Percentiles rank a stretch among this genome's conserved stretches.
Conservation (phyloP, 2,113 vertebrate species). For the Campylomormyrus numenius region DNA sequence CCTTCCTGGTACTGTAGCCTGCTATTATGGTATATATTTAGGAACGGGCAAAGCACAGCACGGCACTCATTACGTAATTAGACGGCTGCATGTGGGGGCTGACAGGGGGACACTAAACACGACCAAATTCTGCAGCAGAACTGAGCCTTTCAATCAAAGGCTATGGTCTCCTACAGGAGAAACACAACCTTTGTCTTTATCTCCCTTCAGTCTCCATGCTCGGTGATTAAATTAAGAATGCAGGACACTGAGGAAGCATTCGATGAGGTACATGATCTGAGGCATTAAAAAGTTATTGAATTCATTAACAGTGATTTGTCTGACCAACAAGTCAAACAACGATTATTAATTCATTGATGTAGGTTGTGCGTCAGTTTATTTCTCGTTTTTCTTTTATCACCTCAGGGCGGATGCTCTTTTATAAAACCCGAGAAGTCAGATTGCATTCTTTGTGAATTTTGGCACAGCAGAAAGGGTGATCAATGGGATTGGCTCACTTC, state of each 20-base stretch:
- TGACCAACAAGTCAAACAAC: not conserved
- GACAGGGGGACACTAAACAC: not conserved
- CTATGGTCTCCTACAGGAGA: not conserved
- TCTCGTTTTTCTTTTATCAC: not conserved
- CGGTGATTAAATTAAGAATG: not conserved
- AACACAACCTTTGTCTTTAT: not conserved
- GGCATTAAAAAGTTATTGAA: not conserved
- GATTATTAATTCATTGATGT: not conserved
- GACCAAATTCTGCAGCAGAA: not conserved
- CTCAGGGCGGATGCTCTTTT: not conserved
- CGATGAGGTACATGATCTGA: not conserved
- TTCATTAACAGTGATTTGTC: not conserved
- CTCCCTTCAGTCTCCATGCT: not conserved
- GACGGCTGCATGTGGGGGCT: not conserved
- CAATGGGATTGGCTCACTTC: not conserved
- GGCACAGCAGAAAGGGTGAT: not conserved
- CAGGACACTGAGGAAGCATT: not conserved
- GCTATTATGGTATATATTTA: constrained; percentile 35
- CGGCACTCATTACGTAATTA: constrained; percentile 7
- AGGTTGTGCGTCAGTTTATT: not conserved
- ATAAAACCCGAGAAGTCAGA: not conserved
- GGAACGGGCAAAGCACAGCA: constrained; percentile 17
- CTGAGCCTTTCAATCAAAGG: not conserved
- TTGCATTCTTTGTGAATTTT: not conserved
- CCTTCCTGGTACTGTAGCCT: constrained; percentile 28